phyloP scores from a whole-genome alignment of 2,797 vertebrate genomes.

The Hemitrygon akajei region DNA sequence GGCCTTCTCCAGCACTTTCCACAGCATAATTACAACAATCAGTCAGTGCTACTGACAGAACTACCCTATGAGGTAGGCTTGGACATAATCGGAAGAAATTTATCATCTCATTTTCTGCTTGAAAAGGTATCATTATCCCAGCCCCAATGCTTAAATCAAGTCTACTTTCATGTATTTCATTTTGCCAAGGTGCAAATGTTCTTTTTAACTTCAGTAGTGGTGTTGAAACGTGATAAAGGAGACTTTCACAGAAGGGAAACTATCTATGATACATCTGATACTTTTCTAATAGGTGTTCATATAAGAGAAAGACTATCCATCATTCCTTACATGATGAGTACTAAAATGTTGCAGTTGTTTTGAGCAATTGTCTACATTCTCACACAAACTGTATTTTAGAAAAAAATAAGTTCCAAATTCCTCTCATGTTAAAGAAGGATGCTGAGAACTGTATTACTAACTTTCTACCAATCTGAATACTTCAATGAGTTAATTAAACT shows the following conservation, averaged over 20 bases:
- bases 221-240: not conserved
- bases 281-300: not conserved
- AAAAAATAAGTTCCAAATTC: not conserved
- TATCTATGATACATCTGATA: not conserved
- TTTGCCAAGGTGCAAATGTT: conserved; percentile 5
- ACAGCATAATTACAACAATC: not conserved
- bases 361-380: not conserved
- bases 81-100: not conserved
- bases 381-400: not conserved
- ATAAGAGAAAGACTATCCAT: not conserved
- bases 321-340: not conserved
- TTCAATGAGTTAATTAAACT: not conserved
- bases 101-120: not conserved
- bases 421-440: not conserved
- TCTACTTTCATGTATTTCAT: not conserved
- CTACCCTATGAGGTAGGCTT: not conserved
- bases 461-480: not conserved
- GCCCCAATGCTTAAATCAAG: not conserved
- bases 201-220: not conserved
- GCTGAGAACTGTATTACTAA: no score
- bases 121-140: not conserved
- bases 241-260: not conserved
- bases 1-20: not conserved
- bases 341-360: not conserved
- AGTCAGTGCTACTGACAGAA: not conserved